phyloP scores from a whole-genome alignment of 2,888 invertebrate genomes.

The Ectropis crepuscularia region DNA sequence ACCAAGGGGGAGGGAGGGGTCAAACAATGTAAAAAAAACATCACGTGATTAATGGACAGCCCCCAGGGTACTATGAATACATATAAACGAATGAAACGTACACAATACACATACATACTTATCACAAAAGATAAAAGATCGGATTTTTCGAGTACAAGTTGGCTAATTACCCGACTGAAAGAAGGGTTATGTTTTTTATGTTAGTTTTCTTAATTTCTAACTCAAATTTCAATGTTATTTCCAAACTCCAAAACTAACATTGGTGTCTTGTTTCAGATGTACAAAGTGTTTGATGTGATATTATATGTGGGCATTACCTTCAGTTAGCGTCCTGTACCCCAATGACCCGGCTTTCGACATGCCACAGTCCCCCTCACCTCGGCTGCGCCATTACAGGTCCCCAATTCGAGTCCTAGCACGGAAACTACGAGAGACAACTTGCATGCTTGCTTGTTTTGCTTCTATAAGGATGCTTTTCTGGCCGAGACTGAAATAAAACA shows the following conservation, averaged over 20 bases:
- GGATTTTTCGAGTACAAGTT: too few species aligned
- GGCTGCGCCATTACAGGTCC: constrained; percentile 93
- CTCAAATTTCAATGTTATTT: neutral
- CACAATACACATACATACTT: too few species aligned
- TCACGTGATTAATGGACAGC: too few species aligned
- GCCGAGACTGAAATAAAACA: too few species aligned
- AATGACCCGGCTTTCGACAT: constrained; percentile 90
- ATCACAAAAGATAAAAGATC: too few species aligned
- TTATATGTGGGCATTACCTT: constrained; percentile 74
- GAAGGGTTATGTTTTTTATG: neutral
- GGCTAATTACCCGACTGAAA: too few species aligned
- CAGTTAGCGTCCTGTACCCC: constrained; percentile 75
- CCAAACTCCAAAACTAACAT: constrained; percentile 32
- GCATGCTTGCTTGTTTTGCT: constrained; percentile 14
- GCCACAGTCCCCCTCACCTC: constrained; percentile 88
- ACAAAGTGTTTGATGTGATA: constrained; percentile 83
- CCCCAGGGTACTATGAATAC: too few species aligned
- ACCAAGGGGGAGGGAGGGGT: too few species aligned
- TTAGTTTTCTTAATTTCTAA: neutral
- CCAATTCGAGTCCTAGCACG: constrained; percentile 68
- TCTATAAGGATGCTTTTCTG: neutral
- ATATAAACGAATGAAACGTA: too few species aligned
- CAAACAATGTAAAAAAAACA: too few species aligned
- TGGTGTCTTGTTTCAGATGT: constrained; percentile 79
- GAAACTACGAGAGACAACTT: constrained; percentile 38